Conservation (phyloP, 1,140 invertebrate species). For the Vanessa tameamea region DNA sequence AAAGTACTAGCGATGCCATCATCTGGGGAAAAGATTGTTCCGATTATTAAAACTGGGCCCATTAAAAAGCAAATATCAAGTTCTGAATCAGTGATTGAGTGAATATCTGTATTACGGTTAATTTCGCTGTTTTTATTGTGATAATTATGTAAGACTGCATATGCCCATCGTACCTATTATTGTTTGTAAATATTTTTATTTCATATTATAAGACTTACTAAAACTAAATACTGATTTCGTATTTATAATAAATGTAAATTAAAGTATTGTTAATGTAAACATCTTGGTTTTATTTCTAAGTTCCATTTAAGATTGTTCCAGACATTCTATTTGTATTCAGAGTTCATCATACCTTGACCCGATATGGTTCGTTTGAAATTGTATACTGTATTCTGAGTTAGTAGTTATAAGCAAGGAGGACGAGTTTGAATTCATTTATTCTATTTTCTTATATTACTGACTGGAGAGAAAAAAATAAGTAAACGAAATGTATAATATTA, state of each 20-base stretch:
- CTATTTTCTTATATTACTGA: too few relatives aligned
- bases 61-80: slow-evolving; percentile 54
- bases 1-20: slow-evolving; percentile 70
- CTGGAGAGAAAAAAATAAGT: too few relatives aligned
- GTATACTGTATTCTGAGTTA: too few relatives aligned
- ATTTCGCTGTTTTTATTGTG: slow-evolving; percentile 1
- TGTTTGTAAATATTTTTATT: neutral
- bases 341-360: too few relatives aligned
- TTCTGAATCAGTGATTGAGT: slow-evolving; percentile 8
- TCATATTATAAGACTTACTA: neutral
- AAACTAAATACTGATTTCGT: neutral
- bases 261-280: neutral
- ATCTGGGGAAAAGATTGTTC: slow-evolving; percentile 64
- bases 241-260: neutral
- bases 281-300: neutral
- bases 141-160: slow-evolving; percentile 11
- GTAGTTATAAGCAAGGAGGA: too few relatives aligned
- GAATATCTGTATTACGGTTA: neutral
- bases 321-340: too few relatives aligned
- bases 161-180: neutral
- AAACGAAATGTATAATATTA: too few relatives aligned
- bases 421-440: too few relatives aligned
- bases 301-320: too few relatives aligned
- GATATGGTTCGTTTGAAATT: too few relatives aligned
- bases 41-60: slow-evolving; percentile 67